Evolutionary conservation across 2,113 vertebrate species (phyloP), one percentile per base, ranked within the genome.

Genomic region (Callithrix jacchus): DNA sequence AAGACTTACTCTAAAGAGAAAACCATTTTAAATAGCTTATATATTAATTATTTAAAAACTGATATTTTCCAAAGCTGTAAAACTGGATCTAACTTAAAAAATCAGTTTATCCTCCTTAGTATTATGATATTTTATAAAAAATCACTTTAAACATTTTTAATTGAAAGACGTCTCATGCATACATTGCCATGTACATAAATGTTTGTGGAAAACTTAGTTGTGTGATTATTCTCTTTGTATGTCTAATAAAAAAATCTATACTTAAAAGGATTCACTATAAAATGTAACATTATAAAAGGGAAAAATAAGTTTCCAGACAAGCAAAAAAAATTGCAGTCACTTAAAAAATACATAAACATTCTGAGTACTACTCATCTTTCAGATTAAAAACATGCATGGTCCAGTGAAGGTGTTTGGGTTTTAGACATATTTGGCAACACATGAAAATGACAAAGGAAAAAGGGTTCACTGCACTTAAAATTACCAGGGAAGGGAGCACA

Each of bases 111-210:
- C 61, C 12, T 64, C 61, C 14, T 64, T 64, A 27, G 61, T 32
- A 64, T 64, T 5, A 12, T 30, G 27, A 12, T 64, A 64, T 25
- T 11, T 61, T 64, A 35, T 68, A 35, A n/a, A 83, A 95, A 93
- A 74, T 32, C 61, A 81, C 27, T 88, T 86, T 85, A 42, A 84
- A 76, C 82, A 70, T 77, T 82, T 87, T 82, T 85, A 85, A 92
- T 8, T 93, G 30, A 76, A 86, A 91, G 23, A 70, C 35, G 6
- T 71, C 85, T 86, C 93, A 20, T 35, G n/a, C 45, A 86, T 16
- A 91, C 54, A 30, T 0, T 77, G 30, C 42, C n/a, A 30, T 54
- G 47, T 52, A n/a, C 37, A 82, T 40, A 96, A 87, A 66, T 84
- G 64, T 90, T 42, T 89, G 64, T 30, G 64, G 88, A 47, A 91